phyloP scores from a whole-genome alignment of 2,113 vertebrate genomes.

The Nettapus auritus region DNA sequence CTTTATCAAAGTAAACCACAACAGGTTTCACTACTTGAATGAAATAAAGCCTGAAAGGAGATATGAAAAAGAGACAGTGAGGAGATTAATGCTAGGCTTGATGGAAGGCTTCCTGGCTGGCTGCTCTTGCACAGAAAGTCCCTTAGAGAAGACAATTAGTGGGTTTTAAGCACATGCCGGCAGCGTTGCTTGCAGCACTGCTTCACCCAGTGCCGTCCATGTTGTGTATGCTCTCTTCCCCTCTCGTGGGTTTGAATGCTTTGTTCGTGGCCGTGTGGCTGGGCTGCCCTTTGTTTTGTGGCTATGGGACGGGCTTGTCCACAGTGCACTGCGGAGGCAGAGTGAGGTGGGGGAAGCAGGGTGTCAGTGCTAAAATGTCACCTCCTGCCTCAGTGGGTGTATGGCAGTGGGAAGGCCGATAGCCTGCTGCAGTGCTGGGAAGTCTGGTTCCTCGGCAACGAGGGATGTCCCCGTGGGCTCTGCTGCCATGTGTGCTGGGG shows the following conservation, averaged over 20 bases:
- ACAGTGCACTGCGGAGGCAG: background rate
- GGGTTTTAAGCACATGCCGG: background rate
- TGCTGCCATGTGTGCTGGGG: fast-evolving
- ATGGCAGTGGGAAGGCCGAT: background rate
- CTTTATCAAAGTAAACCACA: slow-evolving; percentile 68
- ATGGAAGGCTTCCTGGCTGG: slow-evolving; percentile 27
- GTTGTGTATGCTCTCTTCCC: background rate
- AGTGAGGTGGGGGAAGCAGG: background rate
- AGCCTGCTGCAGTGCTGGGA: background rate
- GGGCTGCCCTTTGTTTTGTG: background rate
- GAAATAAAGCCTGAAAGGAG: slow-evolving; percentile 61
- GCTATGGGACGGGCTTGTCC: fast-evolving
- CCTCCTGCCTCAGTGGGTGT: background rate
- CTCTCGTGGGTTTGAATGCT: background rate
- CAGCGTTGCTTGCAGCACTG: background rate
- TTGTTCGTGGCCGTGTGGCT: background rate
- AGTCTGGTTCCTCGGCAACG: background rate
- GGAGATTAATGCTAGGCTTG: background rate
- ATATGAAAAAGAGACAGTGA: slow-evolving; percentile 18
- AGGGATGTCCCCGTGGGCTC: fast-evolving
- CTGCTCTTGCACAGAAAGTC: slow-evolving; percentile 23
- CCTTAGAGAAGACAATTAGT: background rate
- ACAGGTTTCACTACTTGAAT: slow-evolving; percentile 65
- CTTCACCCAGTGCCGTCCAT: background rate
- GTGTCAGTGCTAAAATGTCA: background rate